Conservation (phyloP, 1,140 invertebrate genomes). For the Caerostris darwini region DNA sequence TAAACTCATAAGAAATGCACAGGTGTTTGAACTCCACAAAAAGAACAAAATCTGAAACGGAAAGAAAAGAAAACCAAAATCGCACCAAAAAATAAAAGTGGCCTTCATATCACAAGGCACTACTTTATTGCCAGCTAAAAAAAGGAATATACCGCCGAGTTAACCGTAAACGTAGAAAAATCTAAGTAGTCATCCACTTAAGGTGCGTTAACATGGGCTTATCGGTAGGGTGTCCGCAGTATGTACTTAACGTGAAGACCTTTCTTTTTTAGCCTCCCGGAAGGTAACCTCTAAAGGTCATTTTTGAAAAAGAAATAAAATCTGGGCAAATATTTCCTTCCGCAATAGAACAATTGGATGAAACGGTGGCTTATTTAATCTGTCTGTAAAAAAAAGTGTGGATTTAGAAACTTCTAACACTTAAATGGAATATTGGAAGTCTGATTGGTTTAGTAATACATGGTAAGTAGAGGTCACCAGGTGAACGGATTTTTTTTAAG, state of each 20-base stretch:
- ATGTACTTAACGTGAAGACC: constrained; percentile 34
- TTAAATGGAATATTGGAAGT: too few relatives aligned
- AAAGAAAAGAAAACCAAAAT: background rate
- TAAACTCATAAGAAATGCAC: background rate
- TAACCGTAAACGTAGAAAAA: constrained; percentile 31
- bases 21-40: constrained; percentile 20
- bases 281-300: constrained; percentile 23
- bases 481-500: background rate
- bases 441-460: too few relatives aligned
- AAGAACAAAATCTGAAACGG: background rate
- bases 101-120: background rate
- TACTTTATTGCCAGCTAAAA: background rate
- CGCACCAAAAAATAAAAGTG: background rate
- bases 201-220: background rate
- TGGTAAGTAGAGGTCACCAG: background rate
- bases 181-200: constrained; percentile 40
- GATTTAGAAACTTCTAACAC: background rate
- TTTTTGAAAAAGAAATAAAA: background rate
- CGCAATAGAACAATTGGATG: background rate
- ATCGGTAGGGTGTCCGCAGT: constrained; percentile 14
- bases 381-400: background rate
- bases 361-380: constrained; percentile 15
- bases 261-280: constrained; percentile 21
- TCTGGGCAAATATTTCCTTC: constrained; percentile 21
- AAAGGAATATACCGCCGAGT: background rate